Evolutionary conservation across 2,888 invertebrate genomes (phyloP), one percentile per base, ranked within the genome.

Genomic region (Drosophila picticornis): DNA sequence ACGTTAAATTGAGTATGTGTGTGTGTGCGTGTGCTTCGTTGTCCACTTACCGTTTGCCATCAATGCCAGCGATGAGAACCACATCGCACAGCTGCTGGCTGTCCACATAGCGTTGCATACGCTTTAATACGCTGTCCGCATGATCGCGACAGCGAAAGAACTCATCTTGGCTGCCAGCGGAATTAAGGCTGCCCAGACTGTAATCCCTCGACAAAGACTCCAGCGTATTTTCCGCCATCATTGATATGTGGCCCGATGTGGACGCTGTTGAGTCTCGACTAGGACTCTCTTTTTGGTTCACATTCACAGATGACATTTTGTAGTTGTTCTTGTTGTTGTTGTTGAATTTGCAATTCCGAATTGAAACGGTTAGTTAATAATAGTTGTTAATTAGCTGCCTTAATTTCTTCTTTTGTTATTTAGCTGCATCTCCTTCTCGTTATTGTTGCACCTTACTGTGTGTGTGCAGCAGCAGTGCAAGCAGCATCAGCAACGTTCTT

Each of bases 41-140:
- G 40, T 67, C 29, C 60, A 82, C 90, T 90, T 91, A 95, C 95
- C 95, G 95, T 93, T 94, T 94, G 71, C 95, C 95, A 92, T 94
- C 94, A 78, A 93, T 94, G 91, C 96, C 97, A 73, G 97, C 97
- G 84, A 98, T 95, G 31, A 98, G 95, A 27, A 96, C 95, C 58
- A 98, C 97, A 94, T 98, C 98, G 91, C 97, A 98, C 61, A 98
- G 94, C 93, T 97, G 96, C 87, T 96, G 96, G 71, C 96, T 96
- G 91, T 96, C 95, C 79, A 97, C 95, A 94, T 97, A 98, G 61
- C 95, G 95, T 92, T 96, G 96, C 96, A 98, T 97, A 91, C 96
- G 96, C 82, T 95, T 95, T 61, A 98, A 94, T 89, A 97, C 96
- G 66, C 95, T 95, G 91, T 97, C 97, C 10, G 98, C 96, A 94